These are phyloP conservation scores for Musca vetustissima DNA, from an alignment of 1,140 invertebrate genomes.

Conservation along the genomic window DNA sequence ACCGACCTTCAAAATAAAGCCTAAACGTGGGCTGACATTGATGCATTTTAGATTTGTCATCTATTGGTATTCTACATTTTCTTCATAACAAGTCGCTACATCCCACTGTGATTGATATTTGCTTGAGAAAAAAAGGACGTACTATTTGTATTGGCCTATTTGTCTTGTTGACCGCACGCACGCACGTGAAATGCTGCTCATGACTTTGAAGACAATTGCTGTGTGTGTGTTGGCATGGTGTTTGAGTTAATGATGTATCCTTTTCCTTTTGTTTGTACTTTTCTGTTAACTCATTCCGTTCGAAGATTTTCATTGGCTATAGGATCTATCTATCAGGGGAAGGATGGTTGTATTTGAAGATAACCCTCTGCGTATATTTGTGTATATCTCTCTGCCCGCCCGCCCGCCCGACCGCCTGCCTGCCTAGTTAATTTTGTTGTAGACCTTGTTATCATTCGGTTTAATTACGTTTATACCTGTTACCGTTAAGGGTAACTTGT, in stretches of 20 bases:
- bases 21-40: too few relatives aligned
- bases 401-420: not conserved
- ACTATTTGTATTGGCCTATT: not conserved
- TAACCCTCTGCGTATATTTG: too few relatives aligned
- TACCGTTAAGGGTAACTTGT: not conserved
- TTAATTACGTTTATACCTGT: conserved; percentile 14
- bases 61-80: too few relatives aligned
- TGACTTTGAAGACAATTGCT: too few relatives aligned
- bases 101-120: too few relatives aligned
- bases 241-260: not conserved
- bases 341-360: not conserved
- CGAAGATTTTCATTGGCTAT: not conserved
- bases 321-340: too few relatives aligned
- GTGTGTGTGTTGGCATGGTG: not conserved
- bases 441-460: not conserved
- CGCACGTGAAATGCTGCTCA: not conserved
- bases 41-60: too few relatives aligned
- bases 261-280: not conserved
- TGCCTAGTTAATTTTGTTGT: not conserved
- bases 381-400: not conserved
- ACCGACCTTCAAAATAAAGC: too few relatives aligned
- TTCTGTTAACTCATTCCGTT: not conserved
- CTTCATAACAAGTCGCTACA: too few relatives aligned
- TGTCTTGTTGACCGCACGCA: conserved; percentile 9
- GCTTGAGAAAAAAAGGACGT: too few relatives aligned